Conservation (phyloP, 2,797 vertebrate genomes). For the Sebastes trivittatus region DNA sequence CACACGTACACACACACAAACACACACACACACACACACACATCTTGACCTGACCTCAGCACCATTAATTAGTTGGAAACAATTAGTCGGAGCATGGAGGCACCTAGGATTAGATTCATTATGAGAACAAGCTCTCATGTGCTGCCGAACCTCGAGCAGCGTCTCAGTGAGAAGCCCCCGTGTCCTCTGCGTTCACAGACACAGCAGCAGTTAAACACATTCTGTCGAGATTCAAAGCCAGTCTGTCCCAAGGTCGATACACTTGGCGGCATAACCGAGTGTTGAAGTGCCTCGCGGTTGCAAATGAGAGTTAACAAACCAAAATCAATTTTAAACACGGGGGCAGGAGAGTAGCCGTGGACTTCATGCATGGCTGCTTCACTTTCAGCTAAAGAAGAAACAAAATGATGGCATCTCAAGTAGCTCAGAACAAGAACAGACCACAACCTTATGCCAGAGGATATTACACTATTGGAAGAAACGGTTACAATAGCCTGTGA, state of each 20-base stretch:
- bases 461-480: background rate
- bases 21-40: background rate
- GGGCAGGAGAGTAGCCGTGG: constrained; percentile 27
- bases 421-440: background rate
- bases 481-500: background rate
- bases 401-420: constrained; percentile 19
- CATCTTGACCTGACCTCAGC: constrained; percentile 41
- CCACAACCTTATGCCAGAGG: background rate
- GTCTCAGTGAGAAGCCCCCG: background rate
- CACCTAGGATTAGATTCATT: constrained; percentile 60
- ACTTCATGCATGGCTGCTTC: constrained; percentile 34
- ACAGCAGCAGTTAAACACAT: constrained; percentile 33
- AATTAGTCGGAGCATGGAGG: constrained; percentile 44
- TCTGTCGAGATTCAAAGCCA: constrained; percentile 48
- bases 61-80: constrained; percentile 55
- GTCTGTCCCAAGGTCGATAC: constrained; percentile 58
- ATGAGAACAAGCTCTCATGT: constrained; percentile 51
- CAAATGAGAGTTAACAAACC: constrained; percentile 69
- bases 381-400: constrained; percentile 22
- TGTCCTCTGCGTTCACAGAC: constrained; percentile 38
- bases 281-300: constrained; percentile 32
- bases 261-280: constrained; percentile 50
- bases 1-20: background rate
- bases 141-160: constrained; percentile 15
- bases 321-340: constrained; percentile 61